Base-by-base conservation (phyloP, 2,797 vertebrate genomes). In the Numenius phaeopus region DNA sequence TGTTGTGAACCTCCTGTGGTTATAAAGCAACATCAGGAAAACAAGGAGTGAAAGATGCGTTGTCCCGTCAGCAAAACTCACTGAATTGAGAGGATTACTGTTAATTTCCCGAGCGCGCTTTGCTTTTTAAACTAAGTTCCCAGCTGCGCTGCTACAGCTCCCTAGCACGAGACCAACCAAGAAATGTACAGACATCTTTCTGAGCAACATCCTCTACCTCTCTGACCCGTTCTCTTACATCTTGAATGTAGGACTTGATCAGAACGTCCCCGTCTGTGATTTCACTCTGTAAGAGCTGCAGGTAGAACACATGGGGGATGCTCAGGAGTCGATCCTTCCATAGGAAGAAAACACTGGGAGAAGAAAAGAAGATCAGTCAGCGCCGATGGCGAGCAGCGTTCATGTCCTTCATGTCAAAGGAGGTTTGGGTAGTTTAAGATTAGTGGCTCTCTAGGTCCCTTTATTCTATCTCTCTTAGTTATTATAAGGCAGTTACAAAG, bases 311-410 rank as follows among this genome's bases (percentile, higher is more conserved):
- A 3, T 8, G 1, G 54, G 55, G 30, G 65, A 44, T 75, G 64
- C 78, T 98, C 96, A 98, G 81, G 97, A 97, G 44, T 97, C 87
- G 1, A 98, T 98, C 96, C 97, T 98, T 97, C 97, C 97, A 96
- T 98, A 98, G 96, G 98, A 98, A 87, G 98, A 98, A 97, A 98
- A 98, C 97, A 98, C 97, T 98, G 95, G 14, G 46, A 49, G 81
- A 32, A 94, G 70, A 94, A 64, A 77, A 57, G 52, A 22, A 64
- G 47, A 44, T 46, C 20, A 29, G 90, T 93, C 21, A 94, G 22
- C 17, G 55, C 40, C 52, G 39, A 4, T 2, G 44, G 27, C 20
- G 5, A 30, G 47, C 44, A 40, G 67, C 7, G 13, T 18, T 49
- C 64, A 20, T 7, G 40, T 24, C 46, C 49, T 62, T 26, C 27